Base-by-base conservation (phyloP, 1,140 invertebrate species). In the Drosophila sturtevanti region DNA sequence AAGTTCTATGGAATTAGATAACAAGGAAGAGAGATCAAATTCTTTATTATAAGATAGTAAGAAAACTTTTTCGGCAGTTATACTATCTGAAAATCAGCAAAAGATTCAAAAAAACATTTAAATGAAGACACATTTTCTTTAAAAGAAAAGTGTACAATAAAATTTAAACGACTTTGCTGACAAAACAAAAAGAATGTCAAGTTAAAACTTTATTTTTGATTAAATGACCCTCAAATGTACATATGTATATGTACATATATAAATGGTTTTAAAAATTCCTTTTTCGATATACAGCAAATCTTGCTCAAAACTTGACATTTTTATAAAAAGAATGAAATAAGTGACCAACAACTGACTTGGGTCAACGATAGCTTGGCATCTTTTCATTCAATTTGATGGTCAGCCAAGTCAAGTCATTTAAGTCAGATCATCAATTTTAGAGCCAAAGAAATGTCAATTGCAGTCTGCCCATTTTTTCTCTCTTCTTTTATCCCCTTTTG, bases 371-470 rank as follows among this genome's bases (percentile, higher is more conserved):
- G 41, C 41, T 21, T 21, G 11, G 18, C 16, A 62, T 64, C 51
- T 61, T 35, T 44, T 66, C 41, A 59, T 64, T 76, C 41, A 48
- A 48, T 66, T 72, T 64, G 44, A 35, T 55, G 67, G 7, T 54
- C 65, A 59, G 63, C 34, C 41, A 55, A 63, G 61, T 65, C 64
- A 64, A 51, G 41, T 22, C 55, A 65, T 48, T 63, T 37, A 14
- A 38, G 59, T 59, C 18, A 71, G 68, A 90, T 87, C 84, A 89
- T 89, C 77, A 87, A 90, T 86, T 81, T 86, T 74, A 78, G 77
- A 71, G 51, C 67, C 63, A 37, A 51, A 48, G 16, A 69, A 44
- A 86, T 86, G 81, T 86, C 81, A 81, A 87, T 75, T 87, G 82
- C 82, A 87, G 59, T 87, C 75, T 62, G 73, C 55, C 12, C 3